Percentiles rank a stretch among this genome's conserved stretches.
Conservation (phyloP, 1,140 invertebrate species). For the Papilio aristodemus region DNA sequence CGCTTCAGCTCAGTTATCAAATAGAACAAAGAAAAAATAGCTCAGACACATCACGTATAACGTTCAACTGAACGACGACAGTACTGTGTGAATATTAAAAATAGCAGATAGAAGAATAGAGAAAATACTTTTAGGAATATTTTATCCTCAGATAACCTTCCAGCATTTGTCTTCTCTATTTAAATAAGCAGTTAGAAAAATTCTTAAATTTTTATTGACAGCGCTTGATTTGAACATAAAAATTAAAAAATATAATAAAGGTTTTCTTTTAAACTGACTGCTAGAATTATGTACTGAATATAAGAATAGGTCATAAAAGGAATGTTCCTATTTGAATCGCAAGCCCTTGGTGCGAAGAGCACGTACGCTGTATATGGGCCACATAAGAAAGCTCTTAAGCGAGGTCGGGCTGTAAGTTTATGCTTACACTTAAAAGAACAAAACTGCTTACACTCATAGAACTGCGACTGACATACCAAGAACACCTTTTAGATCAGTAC, state of each 20-base stretch:
- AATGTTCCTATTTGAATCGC: slow-evolving; percentile 8
- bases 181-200: no score
- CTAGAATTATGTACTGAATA: background rate
- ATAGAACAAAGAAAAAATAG: slow-evolving; percentile 22
- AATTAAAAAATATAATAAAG: no score
- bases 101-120: background rate
- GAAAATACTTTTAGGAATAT: no score
- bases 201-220: no score
- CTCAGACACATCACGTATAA: background rate
- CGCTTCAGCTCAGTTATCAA: slow-evolving; percentile 12
- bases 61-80: background rate
- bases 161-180: no score
- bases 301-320: background rate
- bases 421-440: slow-evolving; percentile 22
- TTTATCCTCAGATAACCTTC: no score
- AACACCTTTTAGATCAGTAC: no score
- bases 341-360: slow-evolving; percentile 1
- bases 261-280: background rate
- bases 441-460: background rate
- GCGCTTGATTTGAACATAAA: no score
- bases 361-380: slow-evolving; percentile 21
- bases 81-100: background rate
- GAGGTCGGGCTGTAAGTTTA: slow-evolving; percentile 10
- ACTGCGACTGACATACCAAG: background rate
- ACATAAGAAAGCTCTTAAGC: slow-evolving; percentile 21